Evolutionary conservation across 2,888 invertebrate species (phyloP).

Genomic region (Podabrus alpinus): DNA sequence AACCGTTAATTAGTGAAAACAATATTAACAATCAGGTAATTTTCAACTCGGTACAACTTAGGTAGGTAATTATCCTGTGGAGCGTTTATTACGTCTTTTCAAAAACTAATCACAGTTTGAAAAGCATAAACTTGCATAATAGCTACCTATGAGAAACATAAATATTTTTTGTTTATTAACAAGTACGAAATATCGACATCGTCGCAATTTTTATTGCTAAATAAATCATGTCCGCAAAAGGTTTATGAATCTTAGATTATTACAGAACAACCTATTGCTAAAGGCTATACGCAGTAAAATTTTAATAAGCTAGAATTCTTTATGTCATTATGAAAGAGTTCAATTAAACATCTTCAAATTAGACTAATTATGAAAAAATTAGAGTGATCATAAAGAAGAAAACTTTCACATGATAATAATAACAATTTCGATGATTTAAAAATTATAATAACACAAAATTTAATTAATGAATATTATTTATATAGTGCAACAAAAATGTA

Average conservation of each 20-base stretch:
- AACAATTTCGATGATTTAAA: background rate
- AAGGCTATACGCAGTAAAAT: conserved; percentile 11
- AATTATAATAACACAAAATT: background rate
- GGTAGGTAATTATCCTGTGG: background rate
- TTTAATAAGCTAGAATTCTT: conserved; percentile 14
- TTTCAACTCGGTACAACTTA: background rate
- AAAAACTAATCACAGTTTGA: background rate
- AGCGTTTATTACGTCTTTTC: conserved; percentile 10
- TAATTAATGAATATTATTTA: background rate
- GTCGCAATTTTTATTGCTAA: conserved; percentile 12
- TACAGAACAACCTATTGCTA: conserved; percentile 7
- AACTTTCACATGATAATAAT: background rate
- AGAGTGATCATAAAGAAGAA: background rate
- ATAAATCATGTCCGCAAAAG: conserved; percentile 15
- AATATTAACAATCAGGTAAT: background rate
- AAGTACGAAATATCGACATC: conserved; percentile 8
- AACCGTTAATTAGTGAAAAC: background rate
- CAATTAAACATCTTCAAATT: conserved; percentile 5
- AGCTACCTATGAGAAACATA: conserved; percentile 6
- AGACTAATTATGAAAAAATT: conserved; percentile 12
- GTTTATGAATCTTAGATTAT: conserved; percentile 3
- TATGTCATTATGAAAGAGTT: conserved; percentile 4
- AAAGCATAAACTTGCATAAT: background rate
- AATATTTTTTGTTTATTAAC: conserved; percentile 1
- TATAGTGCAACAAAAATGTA: conserved; percentile 15